Conservation (phyloP, 2,113 vertebrate genomes). For the Halichoerus grypus region DNA sequence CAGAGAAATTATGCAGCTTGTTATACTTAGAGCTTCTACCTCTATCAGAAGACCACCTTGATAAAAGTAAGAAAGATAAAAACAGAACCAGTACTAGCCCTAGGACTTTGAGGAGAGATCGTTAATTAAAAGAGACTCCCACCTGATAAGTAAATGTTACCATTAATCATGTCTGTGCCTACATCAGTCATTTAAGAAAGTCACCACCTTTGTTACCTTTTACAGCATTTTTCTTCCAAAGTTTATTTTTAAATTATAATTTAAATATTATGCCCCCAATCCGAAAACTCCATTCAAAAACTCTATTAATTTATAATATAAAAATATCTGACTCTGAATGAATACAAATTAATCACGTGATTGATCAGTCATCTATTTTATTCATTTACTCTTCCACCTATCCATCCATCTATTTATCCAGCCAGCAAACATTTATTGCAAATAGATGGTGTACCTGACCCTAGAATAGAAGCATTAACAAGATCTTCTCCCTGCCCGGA, state of each 20-base stretch:
- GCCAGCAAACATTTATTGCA: conserved; percentile 24
- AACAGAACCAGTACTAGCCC: neutral
- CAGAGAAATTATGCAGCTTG: neutral
- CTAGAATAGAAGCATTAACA: neutral
- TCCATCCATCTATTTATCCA: neutral
- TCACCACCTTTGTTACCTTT: neutral
- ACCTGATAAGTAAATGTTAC: neutral
- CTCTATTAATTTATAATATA: neutral
- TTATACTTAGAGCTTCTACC: neutral
- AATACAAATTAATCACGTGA: neutral
- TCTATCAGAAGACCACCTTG: neutral
- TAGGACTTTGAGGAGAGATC: neutral
- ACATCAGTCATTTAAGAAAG: conserved; percentile 9
- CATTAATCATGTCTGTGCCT: neutral
- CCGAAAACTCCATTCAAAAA: neutral
- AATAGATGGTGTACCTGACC: neutral
- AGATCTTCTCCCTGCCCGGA: neutral
- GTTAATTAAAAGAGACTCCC: neutral
- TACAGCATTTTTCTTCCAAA: conserved; percentile 5
- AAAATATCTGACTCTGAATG: conserved; percentile 26
- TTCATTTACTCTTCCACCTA: neutral
- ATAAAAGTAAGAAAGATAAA: neutral
- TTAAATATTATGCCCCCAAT: neutral
- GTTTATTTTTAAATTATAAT: conserved; percentile 9
- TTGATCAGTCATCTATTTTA: neutral